Evolutionary conservation across 2,888 invertebrate genomes (phyloP), one percentile per base, ranked within the genome.

Genomic region (Protonemura montana): DNA sequence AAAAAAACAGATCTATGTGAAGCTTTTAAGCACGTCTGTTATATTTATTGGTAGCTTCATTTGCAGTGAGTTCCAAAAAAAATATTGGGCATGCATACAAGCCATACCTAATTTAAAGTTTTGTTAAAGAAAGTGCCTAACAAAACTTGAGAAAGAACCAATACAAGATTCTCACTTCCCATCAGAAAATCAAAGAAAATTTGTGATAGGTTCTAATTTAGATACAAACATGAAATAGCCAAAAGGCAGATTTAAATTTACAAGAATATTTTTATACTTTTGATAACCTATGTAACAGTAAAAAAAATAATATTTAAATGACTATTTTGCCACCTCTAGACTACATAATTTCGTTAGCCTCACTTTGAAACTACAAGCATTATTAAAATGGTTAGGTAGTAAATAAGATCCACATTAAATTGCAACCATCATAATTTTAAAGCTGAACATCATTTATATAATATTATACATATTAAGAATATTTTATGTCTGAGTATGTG

Each of bases 321-420:
- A 78, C 78, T 78, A 78, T 78, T 21, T 78, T 78, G 78, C 78
- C 26, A 78, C 78, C 78, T 28, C 28, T 78, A 78, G 59, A 59
- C 59, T 59, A 59, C 59, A 59, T 59, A 59, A 59, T 59, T 59
- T 59, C 21, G 59, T 59, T 59, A 59, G 59, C 21, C 59, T 59
- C 13, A 2, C 13, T 59, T 59, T 59, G 59, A 59, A 59, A 59
- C 59, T 59, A 59, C 59, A 59, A 59, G 59, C 21, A 3, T 77
- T 3, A 28, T 28, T 78, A 26, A 27, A 78, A 78, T 29, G 29
- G 27, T 78, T 28, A 78, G n/a, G 25, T 78, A 28, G 5, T 78
- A 13, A 78, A 29, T 16, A 21, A 78, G 28, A 29, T 78, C 26
- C 78, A 29, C 29, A 27, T 29, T 13, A 3, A 81, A 29, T 81